A percentile compares a stretch with the other conserved stretches of the same genome.
These are phyloP conservation scores for Trialeurodes vaporariorum DNA, from an alignment of 1,140 invertebrate species.

Conservation along the genomic window DNA sequence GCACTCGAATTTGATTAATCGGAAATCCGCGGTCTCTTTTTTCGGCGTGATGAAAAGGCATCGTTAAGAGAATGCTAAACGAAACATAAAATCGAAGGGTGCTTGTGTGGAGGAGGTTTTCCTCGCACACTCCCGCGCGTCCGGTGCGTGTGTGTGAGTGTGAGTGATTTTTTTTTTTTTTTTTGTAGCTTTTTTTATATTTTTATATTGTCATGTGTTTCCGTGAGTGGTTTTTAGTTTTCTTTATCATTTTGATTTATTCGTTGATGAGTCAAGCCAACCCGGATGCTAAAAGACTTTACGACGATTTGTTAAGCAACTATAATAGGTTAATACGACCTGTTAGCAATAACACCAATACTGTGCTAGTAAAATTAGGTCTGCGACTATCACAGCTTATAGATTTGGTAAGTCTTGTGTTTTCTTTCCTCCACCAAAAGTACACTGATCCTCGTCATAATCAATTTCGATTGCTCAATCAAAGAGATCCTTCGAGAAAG, in stretches of 20 bases:
- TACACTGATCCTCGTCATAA: too few relatives aligned
- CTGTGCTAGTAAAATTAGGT: conserved; percentile 84
- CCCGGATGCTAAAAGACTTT: conserved; percentile 82
- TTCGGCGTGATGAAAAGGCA: too few relatives aligned
- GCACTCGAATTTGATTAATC: too few relatives aligned
- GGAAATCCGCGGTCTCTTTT: too few relatives aligned
- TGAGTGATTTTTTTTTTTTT: conserved; percentile 1
- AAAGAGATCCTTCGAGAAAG: too few relatives aligned
- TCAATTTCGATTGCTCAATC: too few relatives aligned
- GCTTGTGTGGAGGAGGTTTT: too few relatives aligned
- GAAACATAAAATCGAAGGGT: too few relatives aligned
- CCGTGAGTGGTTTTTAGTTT: neutral
- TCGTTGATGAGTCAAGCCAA: conserved; percentile 39
- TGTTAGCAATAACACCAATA: conserved; percentile 84
- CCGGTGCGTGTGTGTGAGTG: neutral
- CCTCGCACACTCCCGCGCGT: neutral
- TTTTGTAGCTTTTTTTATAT: neutral
- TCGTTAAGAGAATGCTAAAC: too few relatives aligned
- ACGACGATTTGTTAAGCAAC: conserved; percentile 89
- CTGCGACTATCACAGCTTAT: conserved; percentile 88
- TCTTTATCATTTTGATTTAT: neutral
- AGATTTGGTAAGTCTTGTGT: conserved; percentile 76
- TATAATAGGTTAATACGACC: conserved; percentile 93
- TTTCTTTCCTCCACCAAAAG: too few relatives aligned
- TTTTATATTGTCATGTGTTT: conserved; percentile 1